Evolutionary conservation across 2,797 vertebrate genomes (phyloP), one percentile per base, ranked within the genome.

Genomic region (Gymnopithys bicolor): DNA sequence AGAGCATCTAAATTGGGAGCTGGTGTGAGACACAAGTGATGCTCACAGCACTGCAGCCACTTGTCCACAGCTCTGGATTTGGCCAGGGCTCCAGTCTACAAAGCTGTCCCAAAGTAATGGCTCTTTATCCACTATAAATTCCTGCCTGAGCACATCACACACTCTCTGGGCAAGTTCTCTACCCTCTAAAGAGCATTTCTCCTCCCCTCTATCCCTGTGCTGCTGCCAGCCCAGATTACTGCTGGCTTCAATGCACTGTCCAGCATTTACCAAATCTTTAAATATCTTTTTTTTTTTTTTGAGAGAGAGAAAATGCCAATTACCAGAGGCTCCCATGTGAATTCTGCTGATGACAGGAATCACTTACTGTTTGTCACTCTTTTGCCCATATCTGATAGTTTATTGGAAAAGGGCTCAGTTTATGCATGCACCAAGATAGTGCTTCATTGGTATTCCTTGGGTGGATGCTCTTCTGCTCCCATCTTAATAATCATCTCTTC

Each of bases 401-500:
- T 87, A 17, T 53, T 71, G 89, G 83, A 68, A 91, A 84, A 87
- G 60, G 81, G 77, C 68, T 94, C 56, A 19, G 64, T 70, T 91
- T 87, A n/a, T 83, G 73, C 62, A 77, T n/a, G 76, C 60, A n/a
- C 60, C 75, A 59, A 90, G 85, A 68, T 43, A 60, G 1, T 37
- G n/a, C 80, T 96, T 96, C 94, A 95, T 96, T 96, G 91, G 60
- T 95, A 97, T 97, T 97, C 95, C 67, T 93, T 90, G 62, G 27
- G 53, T 74, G 60, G 93, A 82, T 37, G 60, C 46, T 94, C 68
- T 84, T 84, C 83, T 87, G 53, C 74, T 96, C 80, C 80, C 95
- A 96, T 97, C 95, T 96, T 96, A 97, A 96, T 94, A 96, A 93
- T 96, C 49, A 96, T 96, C 95, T 97, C 77, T 74, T 89, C 87